These are phyloP conservation scores for Ctenopoma multispine DNA, from an alignment of 2,797 vertebrate genomes.

Conservation along the genomic window DNA sequence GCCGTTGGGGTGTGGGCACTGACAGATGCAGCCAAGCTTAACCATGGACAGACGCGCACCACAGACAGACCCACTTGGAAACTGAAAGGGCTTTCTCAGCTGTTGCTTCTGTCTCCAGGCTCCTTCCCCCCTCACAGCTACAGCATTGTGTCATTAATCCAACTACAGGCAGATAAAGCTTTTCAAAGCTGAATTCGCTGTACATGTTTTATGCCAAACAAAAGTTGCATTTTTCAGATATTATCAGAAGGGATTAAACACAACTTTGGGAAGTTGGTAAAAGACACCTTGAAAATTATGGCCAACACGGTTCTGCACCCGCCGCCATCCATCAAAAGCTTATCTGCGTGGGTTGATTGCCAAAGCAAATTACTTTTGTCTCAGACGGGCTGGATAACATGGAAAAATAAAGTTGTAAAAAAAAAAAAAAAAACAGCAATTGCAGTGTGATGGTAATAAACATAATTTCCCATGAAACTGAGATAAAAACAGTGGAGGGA, in stretches of 20 bases:
- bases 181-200: slow-evolving; percentile 37
- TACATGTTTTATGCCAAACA: slow-evolving; percentile 22
- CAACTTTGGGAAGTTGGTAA: slow-evolving; percentile 14
- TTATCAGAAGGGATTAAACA: slow-evolving; percentile 24
- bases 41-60: slow-evolving; percentile 46
- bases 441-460: slow-evolving; percentile 29
- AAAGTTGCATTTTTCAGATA: slow-evolving; percentile 10
- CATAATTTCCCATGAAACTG: slow-evolving; percentile 17
- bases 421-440: not conserved
- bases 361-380: slow-evolving; percentile 66
- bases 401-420: slow-evolving; percentile 45
- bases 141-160: slow-evolving; percentile 58
- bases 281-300: slow-evolving; percentile 21
- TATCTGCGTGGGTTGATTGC: slow-evolving; percentile 48
- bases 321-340: slow-evolving; percentile 62
- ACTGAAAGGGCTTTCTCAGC: slow-evolving; percentile 72
- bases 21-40: slow-evolving; percentile 69
- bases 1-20: slow-evolving; percentile 55
- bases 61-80: slow-evolving; percentile 63
- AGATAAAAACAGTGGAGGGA: slow-evolving; percentile 16
- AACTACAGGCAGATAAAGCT: slow-evolving; percentile 37
- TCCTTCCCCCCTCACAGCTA: slow-evolving; percentile 31
- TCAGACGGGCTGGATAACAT: slow-evolving; percentile 48
- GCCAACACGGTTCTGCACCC: slow-evolving; percentile 16
- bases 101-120: slow-evolving; percentile 63